Conservation (phyloP, 2,113 vertebrate species). For the Tiliqua scincoides region DNA sequence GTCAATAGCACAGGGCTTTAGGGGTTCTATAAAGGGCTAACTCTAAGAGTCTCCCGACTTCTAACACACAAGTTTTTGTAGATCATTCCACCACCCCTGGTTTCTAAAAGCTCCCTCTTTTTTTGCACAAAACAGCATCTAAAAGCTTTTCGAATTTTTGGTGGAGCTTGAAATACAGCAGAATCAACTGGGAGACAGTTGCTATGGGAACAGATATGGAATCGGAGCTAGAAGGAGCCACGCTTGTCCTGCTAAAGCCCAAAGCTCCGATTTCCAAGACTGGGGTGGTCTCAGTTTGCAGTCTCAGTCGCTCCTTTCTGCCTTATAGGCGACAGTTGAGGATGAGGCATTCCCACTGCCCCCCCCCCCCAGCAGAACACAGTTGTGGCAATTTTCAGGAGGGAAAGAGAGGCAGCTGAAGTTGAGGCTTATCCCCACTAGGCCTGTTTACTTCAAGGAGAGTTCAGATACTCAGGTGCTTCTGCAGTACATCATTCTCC, state of each 20-base stretch:
- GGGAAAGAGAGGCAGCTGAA: slow-evolving; percentile 20
- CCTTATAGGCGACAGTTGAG: slow-evolving; percentile 7
- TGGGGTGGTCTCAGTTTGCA: slow-evolving; percentile 11
- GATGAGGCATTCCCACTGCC: slow-evolving; percentile 1
- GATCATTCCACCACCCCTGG: slow-evolving; percentile 14
- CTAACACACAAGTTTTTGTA: slow-evolving; percentile 13
- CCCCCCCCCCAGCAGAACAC: background rate
- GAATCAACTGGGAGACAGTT: slow-evolving; percentile 36
- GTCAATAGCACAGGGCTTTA: slow-evolving; percentile 2
- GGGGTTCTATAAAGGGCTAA: background rate
- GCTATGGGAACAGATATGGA: slow-evolving; percentile 42
- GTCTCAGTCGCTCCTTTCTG: background rate
- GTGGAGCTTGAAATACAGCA: background rate
- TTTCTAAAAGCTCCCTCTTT: background rate
- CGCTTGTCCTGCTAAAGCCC: slow-evolving; percentile 27
- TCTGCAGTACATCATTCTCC: too few relatives aligned
- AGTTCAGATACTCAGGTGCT: too few relatives aligned
- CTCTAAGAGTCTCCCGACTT: slow-evolving; percentile 13
- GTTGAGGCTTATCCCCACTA: too few relatives aligned
- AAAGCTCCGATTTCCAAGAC: slow-evolving; percentile 40
- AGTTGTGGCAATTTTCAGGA: background rate
- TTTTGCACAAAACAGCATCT: slow-evolving; percentile 5
- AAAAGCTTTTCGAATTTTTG: background rate
- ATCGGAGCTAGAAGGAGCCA: slow-evolving; percentile 30
- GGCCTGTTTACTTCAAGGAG: too few relatives aligned